These are phyloP conservation scores for Eriosoma lanigerum DNA, from an alignment of 1,140 invertebrate genomes.

Conservation along the genomic window DNA sequence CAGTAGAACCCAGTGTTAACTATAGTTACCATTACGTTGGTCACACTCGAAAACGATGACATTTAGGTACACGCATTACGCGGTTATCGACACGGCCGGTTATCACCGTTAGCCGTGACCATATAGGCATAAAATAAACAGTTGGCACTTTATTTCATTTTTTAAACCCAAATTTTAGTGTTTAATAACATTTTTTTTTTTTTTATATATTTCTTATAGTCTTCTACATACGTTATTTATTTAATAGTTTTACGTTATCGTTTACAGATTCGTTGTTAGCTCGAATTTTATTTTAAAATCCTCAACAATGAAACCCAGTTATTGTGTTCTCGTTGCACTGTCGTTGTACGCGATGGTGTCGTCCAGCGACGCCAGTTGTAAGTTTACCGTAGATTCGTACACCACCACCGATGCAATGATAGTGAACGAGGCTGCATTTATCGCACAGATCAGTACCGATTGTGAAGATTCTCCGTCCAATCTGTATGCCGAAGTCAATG, in stretches of 20 bases:
- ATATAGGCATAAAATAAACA: neutral
- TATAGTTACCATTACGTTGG: neutral
- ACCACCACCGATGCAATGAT: slow-evolving; percentile 89
- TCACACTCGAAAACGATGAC: neutral
- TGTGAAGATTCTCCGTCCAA: slow-evolving; percentile 69
- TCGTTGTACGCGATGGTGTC: neutral
- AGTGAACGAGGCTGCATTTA: slow-evolving; percentile 78
- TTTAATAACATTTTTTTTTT: no score
- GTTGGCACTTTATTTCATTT: slow-evolving; percentile 33
- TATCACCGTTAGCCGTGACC: neutral
- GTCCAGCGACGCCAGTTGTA: neutral
- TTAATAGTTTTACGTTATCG: no score
- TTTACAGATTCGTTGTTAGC: neutral
- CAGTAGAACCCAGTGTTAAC: neutral
- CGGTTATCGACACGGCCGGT: slow-evolving; percentile 1
- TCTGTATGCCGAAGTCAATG: slow-evolving; percentile 83
- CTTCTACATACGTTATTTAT: no score
- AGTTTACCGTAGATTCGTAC: slow-evolving; percentile 63
- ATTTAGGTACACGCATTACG: neutral
- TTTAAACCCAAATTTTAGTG: no score
- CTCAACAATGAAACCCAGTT: neutral
- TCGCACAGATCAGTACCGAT: slow-evolving; percentile 73
- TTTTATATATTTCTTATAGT: no score
- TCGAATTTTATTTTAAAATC: neutral
- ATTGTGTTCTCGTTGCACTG: neutral